These are phyloP conservation scores for Orthonevra nobilis DNA, from an alignment of 2,888 invertebrate species.

Conservation along the genomic window DNA sequence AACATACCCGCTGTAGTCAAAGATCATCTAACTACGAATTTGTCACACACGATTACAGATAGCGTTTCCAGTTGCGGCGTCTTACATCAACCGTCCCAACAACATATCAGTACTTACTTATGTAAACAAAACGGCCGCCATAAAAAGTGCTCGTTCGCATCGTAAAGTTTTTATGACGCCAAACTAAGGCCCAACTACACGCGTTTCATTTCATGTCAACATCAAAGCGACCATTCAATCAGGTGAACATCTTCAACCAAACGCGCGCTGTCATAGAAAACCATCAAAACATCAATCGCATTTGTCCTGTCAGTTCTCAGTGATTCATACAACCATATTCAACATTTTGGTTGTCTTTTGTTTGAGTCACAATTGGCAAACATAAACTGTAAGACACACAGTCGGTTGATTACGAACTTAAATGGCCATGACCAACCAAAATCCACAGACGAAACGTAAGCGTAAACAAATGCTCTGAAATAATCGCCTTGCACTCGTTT, in stretches of 20 bases:
- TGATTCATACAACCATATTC: too few species aligned
- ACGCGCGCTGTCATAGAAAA: not conserved
- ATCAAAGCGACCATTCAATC: not conserved
- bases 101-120: not conserved
- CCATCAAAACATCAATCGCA: conserved; percentile 1
- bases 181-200: not conserved
- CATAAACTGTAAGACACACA: not conserved
- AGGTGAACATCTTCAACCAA: not conserved
- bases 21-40: not conserved
- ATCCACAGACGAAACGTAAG: too few species aligned
- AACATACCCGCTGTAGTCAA: too few species aligned
- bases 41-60: conserved; percentile 1
- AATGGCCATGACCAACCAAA: conserved; percentile 7
- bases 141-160: conserved; percentile 1
- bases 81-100: too few species aligned
- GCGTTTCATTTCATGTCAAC: not conserved
- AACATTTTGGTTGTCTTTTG: too few species aligned
- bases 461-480: conserved; percentile 30
- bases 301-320: not conserved
- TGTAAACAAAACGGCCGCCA: not conserved
- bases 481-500: not conserved
- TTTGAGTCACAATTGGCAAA: too few species aligned
- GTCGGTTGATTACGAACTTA: not conserved
- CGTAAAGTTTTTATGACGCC: conserved; percentile 17
- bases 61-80: not conserved